These are phyloP conservation scores for Parazoanthus swiftii DNA, from an alignment of 92 coral and sea anemone species.

Conservation along the genomic window DNA sequence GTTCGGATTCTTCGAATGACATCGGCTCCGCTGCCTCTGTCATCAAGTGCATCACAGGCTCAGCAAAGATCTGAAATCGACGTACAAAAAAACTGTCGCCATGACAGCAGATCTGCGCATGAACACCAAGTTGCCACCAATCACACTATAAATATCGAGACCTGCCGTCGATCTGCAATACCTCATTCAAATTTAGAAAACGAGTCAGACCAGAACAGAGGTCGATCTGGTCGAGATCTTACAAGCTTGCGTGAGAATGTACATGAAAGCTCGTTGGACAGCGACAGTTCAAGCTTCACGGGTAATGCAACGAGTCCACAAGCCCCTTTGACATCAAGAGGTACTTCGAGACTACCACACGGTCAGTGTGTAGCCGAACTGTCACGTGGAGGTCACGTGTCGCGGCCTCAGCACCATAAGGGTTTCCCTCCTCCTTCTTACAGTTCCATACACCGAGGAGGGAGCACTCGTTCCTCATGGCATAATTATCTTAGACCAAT, in stretches of 20 bases:
- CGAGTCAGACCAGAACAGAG: not conserved
- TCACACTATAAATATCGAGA: not conserved
- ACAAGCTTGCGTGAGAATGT: not conserved
- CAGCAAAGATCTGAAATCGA: not conserved
- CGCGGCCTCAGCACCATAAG: not conserved
- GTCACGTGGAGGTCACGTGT: not conserved
- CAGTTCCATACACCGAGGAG: not conserved
- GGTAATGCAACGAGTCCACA: not conserved
- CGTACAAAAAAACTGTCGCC: not conserved
- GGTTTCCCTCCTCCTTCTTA: not conserved
- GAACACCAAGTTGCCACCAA: not conserved
- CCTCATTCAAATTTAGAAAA: not conserved
- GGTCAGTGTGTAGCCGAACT: not conserved
- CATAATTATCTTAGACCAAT: not conserved
- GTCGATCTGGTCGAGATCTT: not conserved
- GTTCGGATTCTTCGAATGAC: slow-evolving; percentile 31
- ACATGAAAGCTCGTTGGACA: not conserved
- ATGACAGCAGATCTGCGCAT: not conserved
- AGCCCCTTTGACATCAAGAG: not conserved
- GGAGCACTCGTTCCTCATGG: not conserved
- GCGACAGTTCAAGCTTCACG: not conserved
- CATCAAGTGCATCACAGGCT: not conserved
- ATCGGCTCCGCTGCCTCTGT: slow-evolving; percentile 25
- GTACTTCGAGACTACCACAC: not conserved
- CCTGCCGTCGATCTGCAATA: not conserved